phyloP scores from a whole-genome alignment of 2,888 invertebrate species.

The Mallateleia sp. region DNA sequence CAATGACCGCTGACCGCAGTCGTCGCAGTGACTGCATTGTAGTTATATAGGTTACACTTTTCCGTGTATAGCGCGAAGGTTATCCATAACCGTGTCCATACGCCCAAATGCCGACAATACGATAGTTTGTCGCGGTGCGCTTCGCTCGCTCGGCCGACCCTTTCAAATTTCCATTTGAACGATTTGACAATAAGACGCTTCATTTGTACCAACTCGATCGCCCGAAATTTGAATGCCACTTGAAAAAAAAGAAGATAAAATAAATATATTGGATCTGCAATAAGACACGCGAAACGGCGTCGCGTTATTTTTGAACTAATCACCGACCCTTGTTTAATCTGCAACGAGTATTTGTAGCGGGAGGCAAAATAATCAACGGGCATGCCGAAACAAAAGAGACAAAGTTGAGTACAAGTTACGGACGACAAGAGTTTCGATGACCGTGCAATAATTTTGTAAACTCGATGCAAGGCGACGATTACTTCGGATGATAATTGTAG shows the following conservation, averaged over 20 bases:
- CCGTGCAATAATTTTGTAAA: conserved; percentile 56
- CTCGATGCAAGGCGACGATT: not conserved
- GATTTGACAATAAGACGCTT: conserved; percentile 58
- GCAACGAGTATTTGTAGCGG: not conserved
- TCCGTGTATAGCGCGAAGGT: too few species aligned
- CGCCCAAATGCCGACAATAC: too few species aligned
- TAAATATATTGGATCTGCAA: too few species aligned
- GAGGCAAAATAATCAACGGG: conserved; percentile 25
- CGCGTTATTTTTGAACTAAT: not conserved
- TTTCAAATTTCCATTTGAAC: conserved; percentile 39
- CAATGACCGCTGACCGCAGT: too few species aligned
- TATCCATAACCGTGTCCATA: too few species aligned
- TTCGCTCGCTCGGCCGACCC: too few species aligned
- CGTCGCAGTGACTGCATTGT: too few species aligned
- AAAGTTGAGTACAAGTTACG: not conserved
- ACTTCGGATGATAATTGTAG: not conserved
- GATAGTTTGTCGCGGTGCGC: too few species aligned
- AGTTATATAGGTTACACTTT: too few species aligned
- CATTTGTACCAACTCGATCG: conserved; percentile 4
- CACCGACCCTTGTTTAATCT: not conserved
- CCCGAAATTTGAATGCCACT: not conserved
- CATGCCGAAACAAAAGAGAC: not conserved
- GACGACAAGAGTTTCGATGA: not conserved
- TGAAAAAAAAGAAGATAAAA: too few species aligned
- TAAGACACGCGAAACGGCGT: not conserved